Evolutionary conservation across 92 coral and sea anemone genomes (phyloP), one percentile per base, ranked within the genome.

Genomic region (Parazoanthus swiftii): DNA sequence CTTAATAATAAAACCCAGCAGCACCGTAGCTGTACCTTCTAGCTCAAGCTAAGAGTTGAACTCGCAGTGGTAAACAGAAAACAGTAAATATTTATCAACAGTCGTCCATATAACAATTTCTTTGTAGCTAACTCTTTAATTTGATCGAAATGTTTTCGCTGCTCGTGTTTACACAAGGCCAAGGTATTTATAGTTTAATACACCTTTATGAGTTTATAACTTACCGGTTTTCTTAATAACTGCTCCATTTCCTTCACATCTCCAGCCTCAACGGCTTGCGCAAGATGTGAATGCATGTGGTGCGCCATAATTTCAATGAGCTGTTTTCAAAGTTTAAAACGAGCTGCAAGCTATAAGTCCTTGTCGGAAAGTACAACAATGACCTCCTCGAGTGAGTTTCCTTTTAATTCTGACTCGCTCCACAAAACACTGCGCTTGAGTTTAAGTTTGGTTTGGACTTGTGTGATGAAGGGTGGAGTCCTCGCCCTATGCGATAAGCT

Each of bases 251-350:
- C 20, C 3, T 48, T 71, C 0, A 84, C 79, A 71, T 84, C 87
- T 8, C 87, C 87, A 70, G 43, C n/a, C 56, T 84, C 87, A 10
- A 84, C 87, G 0, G 87, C 77, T 14, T 71, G 42, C 46, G 70
- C 79, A 43, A 84, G 87, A 23, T 84, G 67, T 0, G 87, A 84
- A 51, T 84, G 87, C 11, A 46, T 35, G 6, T 84, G 87, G 65
- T 84, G 87, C 8, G 87, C 87, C 87, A 84, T 84, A 4, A 29
- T 71, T 67, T 38, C 8, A 42, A 14, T 26, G 10, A 38, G 59
- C 18, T 0, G 50, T 21, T 82, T 50, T 84, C 51, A 39, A 65
- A 8, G 26, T 83, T 68, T 7, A 70, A 82, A 46, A 33, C 26
- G 25, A 42, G 29, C 39, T 46, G 23, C 43, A 51, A 50, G 11